Evolutionary conservation across 2,797 vertebrate species (phyloP).

Genomic region (Emydoidea blandingii): DNA sequence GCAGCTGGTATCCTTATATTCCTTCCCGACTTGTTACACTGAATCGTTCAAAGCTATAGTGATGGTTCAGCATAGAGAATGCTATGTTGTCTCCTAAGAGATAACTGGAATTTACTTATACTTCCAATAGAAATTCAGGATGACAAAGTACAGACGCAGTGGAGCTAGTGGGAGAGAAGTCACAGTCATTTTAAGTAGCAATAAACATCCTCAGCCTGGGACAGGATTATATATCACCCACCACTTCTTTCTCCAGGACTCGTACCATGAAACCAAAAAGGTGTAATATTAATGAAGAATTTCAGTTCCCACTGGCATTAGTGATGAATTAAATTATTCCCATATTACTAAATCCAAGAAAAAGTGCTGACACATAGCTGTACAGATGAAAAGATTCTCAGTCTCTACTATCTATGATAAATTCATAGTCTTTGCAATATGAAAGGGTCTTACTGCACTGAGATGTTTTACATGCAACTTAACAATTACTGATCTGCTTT

Average conservation of each 20-base stretch:
- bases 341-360: neutral
- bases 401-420: neutral
- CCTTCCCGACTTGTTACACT: rapidly evolving
- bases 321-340: conserved; percentile 24
- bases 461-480: neutral
- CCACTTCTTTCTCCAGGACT: rapidly evolving
- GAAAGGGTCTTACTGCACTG: neutral
- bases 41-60: neutral
- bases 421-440: neutral
- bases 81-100: neutral
- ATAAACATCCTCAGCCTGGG: neutral
- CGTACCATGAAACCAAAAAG: rapidly evolving
- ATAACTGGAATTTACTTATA: neutral
- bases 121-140: neutral
- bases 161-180: neutral
- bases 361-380: conserved; percentile 1
- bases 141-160: rapidly evolving
- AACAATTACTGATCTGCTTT: neutral
- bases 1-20: conserved; percentile 16
- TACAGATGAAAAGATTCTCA: neutral
- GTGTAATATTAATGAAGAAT: neutral
- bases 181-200: rapidly evolving
- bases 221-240: neutral
- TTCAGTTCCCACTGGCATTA: neutral
- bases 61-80: neutral